These are phyloP conservation scores for Chrysolina americana DNA, from an alignment of 2,888 invertebrate genomes.

Conservation along the genomic window DNA sequence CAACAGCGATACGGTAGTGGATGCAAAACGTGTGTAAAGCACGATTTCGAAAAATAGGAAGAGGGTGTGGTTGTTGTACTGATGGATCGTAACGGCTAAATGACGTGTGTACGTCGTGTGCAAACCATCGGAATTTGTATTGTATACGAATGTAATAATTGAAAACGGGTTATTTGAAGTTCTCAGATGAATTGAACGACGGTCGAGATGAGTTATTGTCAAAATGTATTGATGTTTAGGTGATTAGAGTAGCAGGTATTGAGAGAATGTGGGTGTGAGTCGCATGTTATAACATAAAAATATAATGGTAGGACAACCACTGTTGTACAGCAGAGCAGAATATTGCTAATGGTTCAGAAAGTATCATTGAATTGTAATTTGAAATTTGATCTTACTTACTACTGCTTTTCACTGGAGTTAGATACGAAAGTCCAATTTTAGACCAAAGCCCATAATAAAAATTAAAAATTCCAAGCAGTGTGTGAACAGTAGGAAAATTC, in stretches of 20 bases:
- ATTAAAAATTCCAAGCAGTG: too few species aligned
- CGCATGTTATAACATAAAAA: neutral
- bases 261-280: neutral
- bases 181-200: constrained; percentile 1
- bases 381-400: too few species aligned
- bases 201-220: constrained; percentile 17
- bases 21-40: constrained; percentile 41
- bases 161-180: constrained; percentile 16
- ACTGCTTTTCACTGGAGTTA: too few species aligned
- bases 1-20: constrained; percentile 27
- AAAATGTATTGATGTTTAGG: constrained; percentile 2
- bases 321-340: too few species aligned
- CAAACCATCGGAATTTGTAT: constrained; percentile 23
- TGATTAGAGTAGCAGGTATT: constrained; percentile 2
- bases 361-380: too few species aligned
- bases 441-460: too few species aligned
- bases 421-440: too few species aligned
- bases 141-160: constrained; percentile 18
- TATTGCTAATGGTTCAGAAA: too few species aligned
- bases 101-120: constrained; percentile 43
- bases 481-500: too few species aligned
- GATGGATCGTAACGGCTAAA: constrained; percentile 32
- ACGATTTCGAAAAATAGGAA: constrained; percentile 33
- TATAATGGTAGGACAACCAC: too few species aligned
- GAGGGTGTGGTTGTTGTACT: constrained; percentile 32